Evolutionary conservation across 1,140 invertebrate species (phyloP).

Genomic region (Capitella teleta): DNA sequence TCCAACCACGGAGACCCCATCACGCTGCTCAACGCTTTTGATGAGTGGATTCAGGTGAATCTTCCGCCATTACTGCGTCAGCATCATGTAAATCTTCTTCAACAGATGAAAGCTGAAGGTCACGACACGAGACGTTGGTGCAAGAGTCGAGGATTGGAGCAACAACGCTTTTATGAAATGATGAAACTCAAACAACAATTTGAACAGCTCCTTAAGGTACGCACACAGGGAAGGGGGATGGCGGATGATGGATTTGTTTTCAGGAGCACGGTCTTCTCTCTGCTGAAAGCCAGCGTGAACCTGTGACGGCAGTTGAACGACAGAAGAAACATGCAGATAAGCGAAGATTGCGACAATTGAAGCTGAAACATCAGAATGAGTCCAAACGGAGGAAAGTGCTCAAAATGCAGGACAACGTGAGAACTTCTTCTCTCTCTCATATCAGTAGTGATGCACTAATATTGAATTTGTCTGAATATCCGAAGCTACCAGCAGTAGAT

Average conservation of each 20-base stretch:
- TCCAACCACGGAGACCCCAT: slow-evolving; percentile 93
- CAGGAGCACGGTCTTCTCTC: slow-evolving; percentile 31
- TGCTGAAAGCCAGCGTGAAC: slow-evolving; percentile 11
- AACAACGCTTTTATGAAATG: slow-evolving; percentile 92
- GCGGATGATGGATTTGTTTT: neutral
- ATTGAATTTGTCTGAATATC: no score
- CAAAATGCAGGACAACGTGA: slow-evolving; percentile 41
- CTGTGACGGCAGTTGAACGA: slow-evolving; percentile 57
- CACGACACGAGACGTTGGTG: slow-evolving; percentile 68
- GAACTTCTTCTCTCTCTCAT: no score
- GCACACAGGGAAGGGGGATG: neutral
- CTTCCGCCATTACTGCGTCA: no score
- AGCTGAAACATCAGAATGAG: slow-evolving; percentile 55
- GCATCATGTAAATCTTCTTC: neutral
- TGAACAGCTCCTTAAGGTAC: slow-evolving; percentile 61
- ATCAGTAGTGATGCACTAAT: no score
- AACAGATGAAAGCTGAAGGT: slow-evolving; percentile 36
- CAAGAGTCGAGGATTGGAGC: slow-evolving; percentile 73
- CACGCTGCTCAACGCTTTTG: slow-evolving; percentile 76
- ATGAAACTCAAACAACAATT: slow-evolving; percentile 86
- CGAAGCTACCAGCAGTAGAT: no score
- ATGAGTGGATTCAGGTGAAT: slow-evolving; percentile 74
- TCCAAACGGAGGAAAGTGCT: slow-evolving; percentile 60
- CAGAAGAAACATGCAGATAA: slow-evolving; percentile 72
- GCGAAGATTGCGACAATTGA: slow-evolving; percentile 67